Conservation (phyloP, 2,888 invertebrate species). For the Scaptomyza polygonia region DNA sequence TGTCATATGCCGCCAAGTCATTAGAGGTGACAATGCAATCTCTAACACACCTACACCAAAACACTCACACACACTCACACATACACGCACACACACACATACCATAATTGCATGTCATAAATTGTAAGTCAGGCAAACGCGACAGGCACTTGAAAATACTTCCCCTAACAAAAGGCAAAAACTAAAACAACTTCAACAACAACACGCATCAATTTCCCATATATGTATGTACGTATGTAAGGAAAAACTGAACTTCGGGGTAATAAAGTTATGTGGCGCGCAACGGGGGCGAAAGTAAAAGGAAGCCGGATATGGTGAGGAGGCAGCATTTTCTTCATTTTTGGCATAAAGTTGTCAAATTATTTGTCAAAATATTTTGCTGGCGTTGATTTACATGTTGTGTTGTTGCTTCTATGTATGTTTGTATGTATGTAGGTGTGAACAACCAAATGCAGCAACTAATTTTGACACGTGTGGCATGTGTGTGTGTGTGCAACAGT, state of each 20-base stretch:
- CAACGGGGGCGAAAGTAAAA: not conserved
- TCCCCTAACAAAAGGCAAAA: slow-evolving; percentile 35
- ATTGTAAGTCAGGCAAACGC: slow-evolving; percentile 55
- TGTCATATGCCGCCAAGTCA: slow-evolving; percentile 64
- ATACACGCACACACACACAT: slow-evolving; percentile 9
- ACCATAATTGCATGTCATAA: slow-evolving; percentile 66
- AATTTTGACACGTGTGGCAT: slow-evolving; percentile 60
- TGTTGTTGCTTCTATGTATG: no score
- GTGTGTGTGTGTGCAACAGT: slow-evolving; percentile 43
- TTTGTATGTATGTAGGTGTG: slow-evolving; percentile 48
- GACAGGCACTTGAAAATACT: slow-evolving; percentile 64
- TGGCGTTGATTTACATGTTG: slow-evolving; percentile 24
- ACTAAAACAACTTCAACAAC: not conserved
- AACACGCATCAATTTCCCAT: slow-evolving; percentile 53
- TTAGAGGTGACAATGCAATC: slow-evolving; percentile 77
- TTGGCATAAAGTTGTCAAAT: slow-evolving; percentile 62
- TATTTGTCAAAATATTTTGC: slow-evolving; percentile 49
- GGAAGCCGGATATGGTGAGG: not conserved
- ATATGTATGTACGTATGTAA: slow-evolving; percentile 37
- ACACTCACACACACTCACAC: slow-evolving; percentile 4
- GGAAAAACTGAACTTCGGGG: slow-evolving; percentile 22
- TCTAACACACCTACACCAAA: slow-evolving; percentile 40
- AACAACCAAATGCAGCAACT: slow-evolving; percentile 61
- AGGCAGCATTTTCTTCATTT: slow-evolving; percentile 32
- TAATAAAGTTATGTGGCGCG: not conserved